Evolutionary conservation across 2,888 invertebrate genomes (phyloP), one percentile per base, ranked within the genome.

Genomic region (Cotesia congregata): DNA sequence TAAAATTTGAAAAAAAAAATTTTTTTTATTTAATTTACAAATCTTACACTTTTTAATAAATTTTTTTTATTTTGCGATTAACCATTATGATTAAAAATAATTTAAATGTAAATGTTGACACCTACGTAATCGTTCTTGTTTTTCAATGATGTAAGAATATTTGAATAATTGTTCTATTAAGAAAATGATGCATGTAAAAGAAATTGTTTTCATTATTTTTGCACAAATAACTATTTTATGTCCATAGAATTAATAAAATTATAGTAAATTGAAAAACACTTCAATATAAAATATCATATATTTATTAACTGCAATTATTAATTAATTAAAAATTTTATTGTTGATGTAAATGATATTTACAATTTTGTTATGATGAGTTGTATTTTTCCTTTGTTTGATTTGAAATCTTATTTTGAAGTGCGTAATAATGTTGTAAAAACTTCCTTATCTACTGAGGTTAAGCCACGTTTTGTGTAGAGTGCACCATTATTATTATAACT

Each of bases 301-400:
- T 50, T 50, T 50, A 50, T 50, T 50, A 2, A 1, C 1, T 2
- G 3, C 50, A 12, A 50, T 50, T 50, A 7, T 12, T 50, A 12
- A 12, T 7, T 50, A 12, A 12, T 50, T 50, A 50, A 50, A 50
- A 50, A 50, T 50, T 12, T 50, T 7, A 12, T 50, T 50, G 50
- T 50, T 50, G 4, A 7, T 12, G 50, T 50, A 50, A 50, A 50
- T 12, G 4, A 7, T 9, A 12, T 50, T 50, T 50, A 12, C 17
- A 17, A 17, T 50, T 12, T 50, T 50, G 6, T 50, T 50, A 50
- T 50, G 50, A 50, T 50, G 50, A 50, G 7, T 40, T 41, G 40
- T 64, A 73, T 50, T 67, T 67, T 50, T 17, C 73, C 40, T 20
- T 67, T 65, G 50, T 12, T 38, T 38, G n/a, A 38, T 12, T 38